Percentiles rank a stretch among this genome's conserved stretches.
phyloP scores from a whole-genome alignment of 1,140 invertebrate species.

The Danaus melanippus region DNA sequence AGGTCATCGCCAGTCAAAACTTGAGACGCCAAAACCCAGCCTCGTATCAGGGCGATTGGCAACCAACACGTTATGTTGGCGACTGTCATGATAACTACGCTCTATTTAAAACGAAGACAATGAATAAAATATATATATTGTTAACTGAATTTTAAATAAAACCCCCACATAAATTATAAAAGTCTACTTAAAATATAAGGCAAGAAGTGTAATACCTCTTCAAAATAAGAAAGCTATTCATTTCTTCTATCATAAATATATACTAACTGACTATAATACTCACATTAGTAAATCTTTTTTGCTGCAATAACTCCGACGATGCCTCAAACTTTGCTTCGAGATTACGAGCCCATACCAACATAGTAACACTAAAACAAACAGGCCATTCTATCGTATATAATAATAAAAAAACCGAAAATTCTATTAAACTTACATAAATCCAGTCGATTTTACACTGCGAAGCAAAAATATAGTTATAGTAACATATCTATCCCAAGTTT shows the following conservation, averaged over 20 bases:
- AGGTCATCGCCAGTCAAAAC: slow-evolving; percentile 20
- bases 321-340: slow-evolving; percentile 28
- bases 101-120: slow-evolving; percentile 23
- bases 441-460: slow-evolving; percentile 41
- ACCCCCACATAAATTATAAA: too few species aligned
- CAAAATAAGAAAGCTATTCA: slow-evolving; percentile 2
- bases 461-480: slow-evolving; percentile 37
- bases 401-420: slow-evolving; percentile 2
- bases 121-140: background rate
- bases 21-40: slow-evolving; percentile 28
- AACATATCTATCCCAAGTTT: slow-evolving; percentile 33
- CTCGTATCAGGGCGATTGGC: slow-evolving; percentile 32
- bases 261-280: slow-evolving; percentile 7
- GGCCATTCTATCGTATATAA: background rate
- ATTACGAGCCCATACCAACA: slow-evolving; percentile 39
- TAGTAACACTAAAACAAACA: slow-evolving; percentile 34
- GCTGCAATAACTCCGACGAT: slow-evolving; percentile 22
- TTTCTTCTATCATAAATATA: background rate
- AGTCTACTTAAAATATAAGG: too few species aligned
- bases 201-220: background rate
- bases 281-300: slow-evolving; percentile 34
- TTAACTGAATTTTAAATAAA: too few species aligned
- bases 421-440: slow-evolving; percentile 41
- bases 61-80: slow-evolving; percentile 38
- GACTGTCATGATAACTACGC: slow-evolving; percentile 27